These are phyloP conservation scores for Elephantulus edwardii DNA, from an alignment of 2,113 vertebrate species.

Conservation along the genomic window DNA sequence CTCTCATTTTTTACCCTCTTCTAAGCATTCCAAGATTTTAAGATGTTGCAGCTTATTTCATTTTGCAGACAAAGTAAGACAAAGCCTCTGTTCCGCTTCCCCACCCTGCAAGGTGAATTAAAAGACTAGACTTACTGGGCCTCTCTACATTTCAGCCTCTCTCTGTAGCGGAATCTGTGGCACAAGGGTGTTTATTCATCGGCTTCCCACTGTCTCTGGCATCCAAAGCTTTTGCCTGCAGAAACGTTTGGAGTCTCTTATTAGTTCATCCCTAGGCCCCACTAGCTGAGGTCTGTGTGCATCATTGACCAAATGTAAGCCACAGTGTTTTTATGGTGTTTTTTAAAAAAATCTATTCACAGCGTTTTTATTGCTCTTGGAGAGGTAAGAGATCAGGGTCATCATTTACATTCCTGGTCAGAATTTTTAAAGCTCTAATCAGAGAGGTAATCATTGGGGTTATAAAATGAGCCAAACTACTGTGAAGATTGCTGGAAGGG, in stretches of 20 bases:
- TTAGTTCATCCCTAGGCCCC: background rate
- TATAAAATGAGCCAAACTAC: background rate
- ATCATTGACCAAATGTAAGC: background rate
- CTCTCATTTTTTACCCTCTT: conserved; percentile 2
- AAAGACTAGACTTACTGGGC: background rate
- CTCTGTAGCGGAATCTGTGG: background rate
- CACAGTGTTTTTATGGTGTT: too few species aligned
- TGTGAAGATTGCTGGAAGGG: background rate
- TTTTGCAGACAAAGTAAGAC: background rate
- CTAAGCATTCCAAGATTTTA: background rate
- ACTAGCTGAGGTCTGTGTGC: background rate
- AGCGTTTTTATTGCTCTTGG: background rate
- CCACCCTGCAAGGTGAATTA: background rate
- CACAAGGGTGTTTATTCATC: background rate
- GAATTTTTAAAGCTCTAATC: background rate
- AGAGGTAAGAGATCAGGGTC: background rate
- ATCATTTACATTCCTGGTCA: background rate
- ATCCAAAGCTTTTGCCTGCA: background rate
- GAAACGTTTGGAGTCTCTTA: background rate
- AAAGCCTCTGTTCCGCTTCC: background rate
- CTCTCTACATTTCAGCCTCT: background rate
- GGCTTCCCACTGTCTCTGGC: background rate
- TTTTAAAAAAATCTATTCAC: background rate
- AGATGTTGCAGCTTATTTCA: background rate
- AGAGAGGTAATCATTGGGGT: background rate